These are phyloP conservation scores for Melanerpes formicivorus DNA, from an alignment of 2,113 vertebrate genomes.

Conservation along the genomic window DNA sequence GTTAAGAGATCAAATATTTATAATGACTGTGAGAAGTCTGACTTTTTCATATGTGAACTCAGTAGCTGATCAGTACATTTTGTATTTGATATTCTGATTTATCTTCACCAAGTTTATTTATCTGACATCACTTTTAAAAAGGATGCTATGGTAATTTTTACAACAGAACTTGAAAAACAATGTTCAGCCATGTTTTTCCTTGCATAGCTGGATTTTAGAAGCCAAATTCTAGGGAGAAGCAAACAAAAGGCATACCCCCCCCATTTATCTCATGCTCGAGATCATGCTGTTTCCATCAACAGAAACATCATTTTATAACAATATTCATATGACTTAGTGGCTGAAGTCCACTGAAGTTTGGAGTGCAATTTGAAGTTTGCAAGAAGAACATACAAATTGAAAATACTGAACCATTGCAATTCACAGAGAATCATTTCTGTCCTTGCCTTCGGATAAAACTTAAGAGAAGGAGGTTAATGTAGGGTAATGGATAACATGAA, in stretches of 20 bases:
- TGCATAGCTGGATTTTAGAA: neutral
- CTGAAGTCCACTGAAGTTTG: neutral
- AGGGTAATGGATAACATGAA: neutral
- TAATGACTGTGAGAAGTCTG: neutral
- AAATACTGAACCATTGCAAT: neutral
- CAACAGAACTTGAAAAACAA: neutral
- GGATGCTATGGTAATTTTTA: neutral
- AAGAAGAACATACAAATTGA: neutral
- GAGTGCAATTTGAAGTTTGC: neutral
- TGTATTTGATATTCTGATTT: neutral
- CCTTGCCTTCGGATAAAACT: neutral
- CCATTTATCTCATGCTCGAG: neutral
- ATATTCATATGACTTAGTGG: neutral
- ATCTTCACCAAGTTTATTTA: neutral
- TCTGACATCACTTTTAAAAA: neutral
- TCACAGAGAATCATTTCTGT: neutral
- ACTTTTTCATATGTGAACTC: neutral
- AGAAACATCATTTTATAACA: neutral
- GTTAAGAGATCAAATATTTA: neutral
- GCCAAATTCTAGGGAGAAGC: neutral
- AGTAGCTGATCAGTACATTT: neutral
- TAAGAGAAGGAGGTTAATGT: neutral
- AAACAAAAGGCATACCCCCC: neutral
- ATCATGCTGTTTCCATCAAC: neutral
- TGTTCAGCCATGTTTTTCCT: neutral